Percentiles rank a stretch among this genome's conserved stretches.
phyloP scores from a whole-genome alignment of 1,140 invertebrate genomes.

The Bombus difficillimus region DNA sequence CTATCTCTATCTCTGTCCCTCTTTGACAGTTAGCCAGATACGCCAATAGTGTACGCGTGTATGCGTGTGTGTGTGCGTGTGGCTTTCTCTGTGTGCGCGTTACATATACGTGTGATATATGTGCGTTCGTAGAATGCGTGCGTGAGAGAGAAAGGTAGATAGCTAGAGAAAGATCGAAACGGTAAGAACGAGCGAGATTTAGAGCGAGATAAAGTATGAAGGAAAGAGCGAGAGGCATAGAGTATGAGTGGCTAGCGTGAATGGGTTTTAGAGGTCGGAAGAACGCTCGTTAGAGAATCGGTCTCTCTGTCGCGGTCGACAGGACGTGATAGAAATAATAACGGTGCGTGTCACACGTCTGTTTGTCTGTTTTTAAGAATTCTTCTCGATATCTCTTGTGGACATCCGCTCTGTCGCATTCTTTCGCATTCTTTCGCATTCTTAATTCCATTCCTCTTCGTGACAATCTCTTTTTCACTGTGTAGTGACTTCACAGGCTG shows the following conservation, averaged over 20 bases:
- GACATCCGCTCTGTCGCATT: no score
- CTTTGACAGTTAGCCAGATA: conserved; percentile 33
- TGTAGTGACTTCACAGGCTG: not conserved
- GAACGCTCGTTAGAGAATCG: conserved; percentile 9
- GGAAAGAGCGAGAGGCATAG: conserved; percentile 16
- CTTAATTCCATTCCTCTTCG: not conserved
- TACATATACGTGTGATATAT: not conserved
- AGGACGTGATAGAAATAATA: not conserved
- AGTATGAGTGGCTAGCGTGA: conserved; percentile 35
- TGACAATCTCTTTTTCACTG: not conserved
- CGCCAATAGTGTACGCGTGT: not conserved
- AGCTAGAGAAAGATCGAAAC: not conserved
- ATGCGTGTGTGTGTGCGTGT: not conserved
- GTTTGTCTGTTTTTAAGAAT: not conserved
- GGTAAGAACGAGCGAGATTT: conserved; percentile 15
- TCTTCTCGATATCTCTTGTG: not conserved
- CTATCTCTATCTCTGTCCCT: not conserved
- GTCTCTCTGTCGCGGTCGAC: not conserved
- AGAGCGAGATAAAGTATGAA: not conserved
- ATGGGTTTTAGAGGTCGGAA: conserved; percentile 41
- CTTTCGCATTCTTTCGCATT: no score
- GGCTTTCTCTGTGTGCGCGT: no score
- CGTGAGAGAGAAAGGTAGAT: conserved; percentile 21
- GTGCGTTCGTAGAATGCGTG: not conserved
- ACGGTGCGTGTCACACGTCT: not conserved